Conservation (phyloP, 2,113 vertebrate genomes). For the Epinephelus moara region DNA sequence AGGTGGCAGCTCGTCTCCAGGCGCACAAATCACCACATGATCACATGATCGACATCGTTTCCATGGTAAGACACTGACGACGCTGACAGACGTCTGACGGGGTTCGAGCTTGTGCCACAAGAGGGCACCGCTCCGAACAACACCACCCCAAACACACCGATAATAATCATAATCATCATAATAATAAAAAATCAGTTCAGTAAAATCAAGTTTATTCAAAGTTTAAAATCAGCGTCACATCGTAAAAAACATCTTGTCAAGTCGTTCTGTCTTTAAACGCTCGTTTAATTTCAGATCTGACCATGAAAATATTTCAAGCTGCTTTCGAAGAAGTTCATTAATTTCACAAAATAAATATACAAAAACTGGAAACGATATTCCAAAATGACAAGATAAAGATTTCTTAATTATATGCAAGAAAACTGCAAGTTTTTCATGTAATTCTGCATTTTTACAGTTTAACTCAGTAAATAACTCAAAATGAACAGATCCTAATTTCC, state of each 20-base stretch:
- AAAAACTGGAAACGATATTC: too few relatives aligned
- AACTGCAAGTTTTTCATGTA: too few relatives aligned
- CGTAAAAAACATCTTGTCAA: not conserved
- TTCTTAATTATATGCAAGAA: too few relatives aligned
- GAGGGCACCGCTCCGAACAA: slow-evolving; percentile 21
- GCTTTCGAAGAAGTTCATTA: too few relatives aligned
- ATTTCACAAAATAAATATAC: too few relatives aligned
- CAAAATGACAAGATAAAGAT: too few relatives aligned
- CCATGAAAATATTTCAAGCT: too few relatives aligned
- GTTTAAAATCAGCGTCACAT: not conserved
- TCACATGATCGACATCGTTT: slow-evolving; percentile 29
- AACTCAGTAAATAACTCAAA: too few relatives aligned
- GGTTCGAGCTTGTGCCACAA: not conserved
- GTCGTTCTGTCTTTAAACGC: not conserved
- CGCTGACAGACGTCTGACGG: slow-evolving; percentile 16
- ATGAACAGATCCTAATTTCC: too few relatives aligned
- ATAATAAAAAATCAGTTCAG: too few relatives aligned
- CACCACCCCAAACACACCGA: not conserved
- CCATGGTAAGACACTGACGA: slow-evolving; percentile 85
- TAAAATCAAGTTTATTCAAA: not conserved
- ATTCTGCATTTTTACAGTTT: too few relatives aligned
- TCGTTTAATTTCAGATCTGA: too few relatives aligned
- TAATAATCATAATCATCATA: not conserved
- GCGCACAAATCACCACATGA: not conserved
- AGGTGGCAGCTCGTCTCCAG: slow-evolving; percentile 74